Conservation (phyloP, 92 coral and sea anemone genomes). For the Montipora capitata region DNA sequence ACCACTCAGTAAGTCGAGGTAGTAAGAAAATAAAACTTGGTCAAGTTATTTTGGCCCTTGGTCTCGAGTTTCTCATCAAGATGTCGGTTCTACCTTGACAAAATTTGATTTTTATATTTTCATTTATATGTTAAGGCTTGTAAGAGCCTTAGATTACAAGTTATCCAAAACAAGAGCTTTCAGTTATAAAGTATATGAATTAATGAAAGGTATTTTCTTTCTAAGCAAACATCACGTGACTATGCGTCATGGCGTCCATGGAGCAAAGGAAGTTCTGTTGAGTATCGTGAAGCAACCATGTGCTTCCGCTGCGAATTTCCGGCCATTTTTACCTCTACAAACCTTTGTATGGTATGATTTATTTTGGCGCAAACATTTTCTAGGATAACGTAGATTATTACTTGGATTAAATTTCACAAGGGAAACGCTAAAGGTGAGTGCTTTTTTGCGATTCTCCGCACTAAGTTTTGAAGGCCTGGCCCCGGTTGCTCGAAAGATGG, state of each 20-base stretch:
- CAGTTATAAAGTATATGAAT: background rate
- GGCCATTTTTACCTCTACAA: constrained; percentile 75
- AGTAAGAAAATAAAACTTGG: background rate
- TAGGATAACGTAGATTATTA: constrained; percentile 1
- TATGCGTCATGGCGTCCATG: constrained; percentile 80
- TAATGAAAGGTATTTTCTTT: constrained; percentile 36
- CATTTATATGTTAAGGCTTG: background rate
- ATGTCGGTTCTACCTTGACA: background rate
- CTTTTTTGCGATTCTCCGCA: background rate
- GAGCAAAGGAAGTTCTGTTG: constrained; percentile 92
- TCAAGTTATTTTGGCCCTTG: background rate
- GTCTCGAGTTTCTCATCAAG: background rate
- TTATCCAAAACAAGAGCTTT: background rate
- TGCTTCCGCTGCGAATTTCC: constrained; percentile 97
- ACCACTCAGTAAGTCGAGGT: background rate
- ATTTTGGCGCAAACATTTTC: constrained; percentile 2
- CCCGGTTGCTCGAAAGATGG: too few species aligned
- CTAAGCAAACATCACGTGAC: constrained; percentile 69
- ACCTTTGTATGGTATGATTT: constrained; percentile 54
- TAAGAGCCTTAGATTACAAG: background rate
- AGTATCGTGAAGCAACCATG: constrained; percentile 83
- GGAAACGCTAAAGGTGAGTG: constrained; percentile 12
- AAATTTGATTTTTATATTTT: too few species aligned
- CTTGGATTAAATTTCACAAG: constrained; percentile 4
- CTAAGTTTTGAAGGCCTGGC: background rate